phyloP scores from a whole-genome alignment of 2,113 vertebrate species.

The Clarias gariepinus region DNA sequence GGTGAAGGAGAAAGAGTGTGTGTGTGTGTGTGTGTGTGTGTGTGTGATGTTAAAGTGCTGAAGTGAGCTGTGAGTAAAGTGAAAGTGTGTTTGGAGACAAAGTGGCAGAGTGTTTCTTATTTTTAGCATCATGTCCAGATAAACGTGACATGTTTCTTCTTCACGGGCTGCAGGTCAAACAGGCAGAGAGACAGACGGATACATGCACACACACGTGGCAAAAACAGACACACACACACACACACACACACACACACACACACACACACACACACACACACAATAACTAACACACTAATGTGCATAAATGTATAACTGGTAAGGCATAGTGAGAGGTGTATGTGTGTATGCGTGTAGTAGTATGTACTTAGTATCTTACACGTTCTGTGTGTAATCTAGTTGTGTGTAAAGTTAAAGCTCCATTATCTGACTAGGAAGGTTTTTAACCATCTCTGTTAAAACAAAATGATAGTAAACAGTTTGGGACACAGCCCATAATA shows the following conservation, averaged over 20 bases:
- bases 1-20: neutral
- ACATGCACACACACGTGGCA: too few relatives aligned
- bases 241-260: neutral
- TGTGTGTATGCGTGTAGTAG: neutral
- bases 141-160: constrained; percentile 40
- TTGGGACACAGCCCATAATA: neutral
- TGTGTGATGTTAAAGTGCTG: constrained; percentile 29
- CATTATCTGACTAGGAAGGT: neutral
- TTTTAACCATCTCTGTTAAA: constrained; percentile 24
- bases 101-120: constrained; percentile 33
- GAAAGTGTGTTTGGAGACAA: constrained; percentile 29
- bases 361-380: neutral
- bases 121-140: constrained; percentile 42
- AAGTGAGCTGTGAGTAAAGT: constrained; percentile 36
- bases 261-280: neutral
- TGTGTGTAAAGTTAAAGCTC: neutral
- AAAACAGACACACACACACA: constrained; percentile 3
- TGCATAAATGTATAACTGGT: neutral
- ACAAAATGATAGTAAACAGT: constrained; percentile 1
- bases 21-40: neutral
- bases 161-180: constrained; percentile 21
- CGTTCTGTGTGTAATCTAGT: neutral
- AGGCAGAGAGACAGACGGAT: neutral
- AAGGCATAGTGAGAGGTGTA: neutral
- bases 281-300: neutral